Percentiles rank a stretch among this genome's conserved stretches.
Evolutionary conservation across 2,888 invertebrate species (phyloP).

Genomic region (Acrobasis consociella): DNA sequence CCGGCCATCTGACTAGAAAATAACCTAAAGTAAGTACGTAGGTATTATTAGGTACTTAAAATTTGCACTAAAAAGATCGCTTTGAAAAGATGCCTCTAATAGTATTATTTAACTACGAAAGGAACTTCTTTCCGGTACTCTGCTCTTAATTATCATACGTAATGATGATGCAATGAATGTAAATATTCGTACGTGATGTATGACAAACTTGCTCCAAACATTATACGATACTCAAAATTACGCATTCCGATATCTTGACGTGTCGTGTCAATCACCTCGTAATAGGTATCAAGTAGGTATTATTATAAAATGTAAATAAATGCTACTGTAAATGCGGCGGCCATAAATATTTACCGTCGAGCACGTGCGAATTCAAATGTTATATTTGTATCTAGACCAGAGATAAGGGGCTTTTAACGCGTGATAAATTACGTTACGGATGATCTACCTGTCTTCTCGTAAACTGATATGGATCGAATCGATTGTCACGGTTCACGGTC

Average conservation of each 20-base stretch:
- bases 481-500: constrained; percentile 58
- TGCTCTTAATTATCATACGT: too few species aligned
- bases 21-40: too few species aligned
- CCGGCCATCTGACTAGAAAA: too few species aligned
- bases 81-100: too few species aligned
- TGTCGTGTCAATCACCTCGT: constrained; percentile 19
- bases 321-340: constrained; percentile 1
- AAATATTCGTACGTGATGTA: background rate
- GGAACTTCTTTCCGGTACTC: too few species aligned
- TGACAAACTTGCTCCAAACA: constrained; percentile 1
- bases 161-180: background rate
- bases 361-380: constrained; percentile 21
- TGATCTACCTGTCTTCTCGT: constrained; percentile 51
- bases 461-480: constrained; percentile 50
- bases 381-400: constrained; percentile 10
- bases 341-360: constrained; percentile 18
- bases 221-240: background rate
- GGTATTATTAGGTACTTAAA: too few species aligned
- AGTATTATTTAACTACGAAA: too few species aligned
- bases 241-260: constrained; percentile 16
- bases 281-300: constrained; percentile 12
- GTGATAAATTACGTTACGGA: constrained; percentile 32
- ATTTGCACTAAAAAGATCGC: too few species aligned
- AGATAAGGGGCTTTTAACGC: constrained; percentile 18
- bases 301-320: constrained; percentile 22